Percentiles rank a stretch among this genome's conserved stretches.
phyloP scores from a whole-genome alignment of 92 coral and sea anemone species.

The Metridium senile region DNA sequence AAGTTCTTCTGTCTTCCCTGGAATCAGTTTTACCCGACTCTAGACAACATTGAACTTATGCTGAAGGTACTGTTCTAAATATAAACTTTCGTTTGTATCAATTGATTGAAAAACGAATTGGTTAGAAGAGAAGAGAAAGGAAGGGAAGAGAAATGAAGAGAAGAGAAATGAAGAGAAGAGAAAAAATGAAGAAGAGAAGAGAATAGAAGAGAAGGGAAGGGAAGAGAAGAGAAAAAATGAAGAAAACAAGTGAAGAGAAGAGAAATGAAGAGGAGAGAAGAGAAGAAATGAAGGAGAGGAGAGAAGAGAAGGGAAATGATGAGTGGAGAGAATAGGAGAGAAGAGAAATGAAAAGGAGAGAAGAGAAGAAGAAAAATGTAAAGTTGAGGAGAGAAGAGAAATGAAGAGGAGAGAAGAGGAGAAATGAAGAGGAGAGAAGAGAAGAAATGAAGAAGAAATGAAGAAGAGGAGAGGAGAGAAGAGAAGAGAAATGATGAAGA shows the following conservation, averaged over 20 bases:
- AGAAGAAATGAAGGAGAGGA: no score
- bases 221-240: no score
- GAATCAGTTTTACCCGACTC: conserved; percentile 81
- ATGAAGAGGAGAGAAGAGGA: background rate
- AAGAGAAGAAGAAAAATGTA: background rate
- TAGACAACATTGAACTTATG: conserved; percentile 84
- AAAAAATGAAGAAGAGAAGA: no score
- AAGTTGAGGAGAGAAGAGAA: background rate
- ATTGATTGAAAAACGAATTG: no score
- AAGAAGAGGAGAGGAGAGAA: background rate
- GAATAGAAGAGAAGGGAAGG: no score
- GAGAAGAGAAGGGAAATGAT: no score
- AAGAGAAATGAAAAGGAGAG: background rate
- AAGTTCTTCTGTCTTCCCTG: conserved; percentile 87
- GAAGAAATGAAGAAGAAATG: no score
- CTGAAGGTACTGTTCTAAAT: conserved; percentile 47
- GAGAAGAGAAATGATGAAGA: background rate
- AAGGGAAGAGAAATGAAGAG: background rate
- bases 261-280: no score
- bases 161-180: background rate
- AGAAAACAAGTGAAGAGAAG: no score
- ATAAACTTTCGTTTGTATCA: no score
- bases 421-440: background rate
- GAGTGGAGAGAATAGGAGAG: no score
- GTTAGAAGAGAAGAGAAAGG: background rate